Base-by-base conservation (phyloP, 1,140 invertebrate genomes). In the Sinonovacula constricta region DNA sequence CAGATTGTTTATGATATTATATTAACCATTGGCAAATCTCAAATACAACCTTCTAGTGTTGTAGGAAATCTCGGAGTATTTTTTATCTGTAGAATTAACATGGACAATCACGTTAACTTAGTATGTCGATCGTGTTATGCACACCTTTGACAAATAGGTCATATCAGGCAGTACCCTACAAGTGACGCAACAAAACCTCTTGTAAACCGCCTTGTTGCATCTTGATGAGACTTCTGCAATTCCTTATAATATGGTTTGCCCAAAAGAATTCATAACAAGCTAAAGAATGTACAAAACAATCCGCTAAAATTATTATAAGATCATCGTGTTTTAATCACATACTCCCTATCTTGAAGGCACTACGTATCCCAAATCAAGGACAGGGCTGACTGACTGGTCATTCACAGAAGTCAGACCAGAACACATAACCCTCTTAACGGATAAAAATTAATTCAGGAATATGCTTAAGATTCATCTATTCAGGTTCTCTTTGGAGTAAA, bases 131-230 rank as follows among this genome's bases (percentile, higher is more conserved):
- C 51, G 15, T 34, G 28, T 10, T 77, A 77, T 60, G 65, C n/a
- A 60, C 65, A 77, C 14, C 57, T 77, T 39, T 26, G 65, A n/a
- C 63, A 68, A 34, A 77, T 68, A 10, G 63, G 57, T 62, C 69
- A 72, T 30, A 68, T 60, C 36, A 77, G 74, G 34, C 53, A 26
- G 26, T 68, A 68, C 39, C 33, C 60, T 5, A 67, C 65, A 5
- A 49, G 15, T 7, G 62, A 79, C 18, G 59, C 65, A 33, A 70
- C 76, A 24, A 69, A 79, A 63, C 65, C 59, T 36, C 59, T 70
- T 14, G 66, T 63, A 1, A 70, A 69, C 28, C 56, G 59, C 33
- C 67, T 70, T 22, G 74, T 69, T n/a, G 70, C 67, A 60, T 79
- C 59, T 24, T 24, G 76, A 15, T 24, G 67, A 26, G 49, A 79